A percentile compares a stretch with the other conserved stretches of the same genome.
Evolutionary conservation across 2,797 vertebrate species (phyloP).

Genomic region (Sparidentex hasta): DNA sequence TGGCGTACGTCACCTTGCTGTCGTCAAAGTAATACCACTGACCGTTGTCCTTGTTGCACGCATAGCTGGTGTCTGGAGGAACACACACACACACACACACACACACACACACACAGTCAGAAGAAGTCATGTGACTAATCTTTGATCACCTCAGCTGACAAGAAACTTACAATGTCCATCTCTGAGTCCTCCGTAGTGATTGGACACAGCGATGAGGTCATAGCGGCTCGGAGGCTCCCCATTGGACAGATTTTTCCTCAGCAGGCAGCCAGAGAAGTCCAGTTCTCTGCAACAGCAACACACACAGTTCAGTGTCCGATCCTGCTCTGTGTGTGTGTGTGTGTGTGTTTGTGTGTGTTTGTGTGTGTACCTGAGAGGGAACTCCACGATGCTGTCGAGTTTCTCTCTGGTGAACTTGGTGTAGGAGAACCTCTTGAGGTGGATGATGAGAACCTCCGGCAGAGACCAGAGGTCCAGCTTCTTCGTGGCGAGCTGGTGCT

Average conservation of each 20-base stretch:
- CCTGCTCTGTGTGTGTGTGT: not conserved
- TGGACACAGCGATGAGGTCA: constrained; percentile 92
- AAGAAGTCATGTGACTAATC: no score
- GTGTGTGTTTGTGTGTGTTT: not conserved
- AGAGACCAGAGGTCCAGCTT: constrained; percentile 93
- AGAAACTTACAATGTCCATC: constrained; percentile 91
- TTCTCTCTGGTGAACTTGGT: constrained; percentile 92
- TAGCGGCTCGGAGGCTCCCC: constrained; percentile 88
- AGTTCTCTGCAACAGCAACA: constrained; percentile 82
- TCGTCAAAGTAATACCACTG: constrained; percentile 95
- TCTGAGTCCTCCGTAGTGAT: constrained; percentile 91
- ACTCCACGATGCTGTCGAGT: constrained; percentile 91
- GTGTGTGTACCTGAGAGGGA: constrained; percentile 87
- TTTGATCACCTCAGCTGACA: not conserved
- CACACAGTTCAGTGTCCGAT: not conserved
- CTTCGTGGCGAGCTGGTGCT: constrained; percentile 93
- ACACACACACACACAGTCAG: no score
- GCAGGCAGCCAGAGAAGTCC: constrained; percentile 89
- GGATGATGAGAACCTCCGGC: constrained; percentile 91
- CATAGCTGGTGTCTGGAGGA: constrained; percentile 89
- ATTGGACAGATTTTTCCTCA: constrained; percentile 83
- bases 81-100: constrained; percentile 3
- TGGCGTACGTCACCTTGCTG: constrained; percentile 90
- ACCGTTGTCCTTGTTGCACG: constrained; percentile 90
- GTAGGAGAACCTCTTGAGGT: constrained; percentile 93